A percentile compares a stretch with the other conserved stretches of the same genome.
phyloP scores from a whole-genome alignment of 2,888 invertebrate genomes.

The Leptinotarsa tumamoca region DNA sequence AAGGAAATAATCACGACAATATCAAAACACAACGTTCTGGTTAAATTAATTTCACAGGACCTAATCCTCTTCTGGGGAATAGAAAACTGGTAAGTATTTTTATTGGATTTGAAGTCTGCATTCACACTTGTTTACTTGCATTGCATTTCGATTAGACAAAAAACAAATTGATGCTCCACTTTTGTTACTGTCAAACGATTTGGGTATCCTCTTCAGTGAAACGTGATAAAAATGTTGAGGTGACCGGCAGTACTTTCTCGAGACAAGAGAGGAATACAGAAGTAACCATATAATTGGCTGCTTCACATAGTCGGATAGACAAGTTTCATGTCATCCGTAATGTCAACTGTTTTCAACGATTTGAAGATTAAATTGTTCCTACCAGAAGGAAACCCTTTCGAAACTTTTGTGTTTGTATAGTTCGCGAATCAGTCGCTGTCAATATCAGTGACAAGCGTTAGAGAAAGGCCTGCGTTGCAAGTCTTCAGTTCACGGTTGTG shows the following conservation, averaged over 20 bases:
- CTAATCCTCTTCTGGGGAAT: too few species aligned
- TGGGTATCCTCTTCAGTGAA: constrained; percentile 21
- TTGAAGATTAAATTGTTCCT: background rate
- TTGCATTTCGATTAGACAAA: constrained; percentile 7
- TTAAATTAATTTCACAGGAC: too few species aligned
- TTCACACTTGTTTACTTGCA: constrained; percentile 3
- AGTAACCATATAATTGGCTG: constrained; percentile 15
- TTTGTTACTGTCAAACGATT: constrained; percentile 12
- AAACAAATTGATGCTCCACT: constrained; percentile 22
- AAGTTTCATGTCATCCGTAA: background rate
- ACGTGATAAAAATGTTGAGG: constrained; percentile 21
- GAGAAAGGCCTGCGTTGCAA: constrained; percentile 9
- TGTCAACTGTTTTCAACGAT: background rate
- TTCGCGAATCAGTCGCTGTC: background rate
- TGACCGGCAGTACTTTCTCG: constrained; percentile 32
- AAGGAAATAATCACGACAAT: too few species aligned
- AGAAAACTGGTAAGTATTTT: background rate
- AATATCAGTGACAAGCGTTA: background rate
- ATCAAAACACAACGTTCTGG: too few species aligned
- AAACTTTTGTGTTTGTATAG: background rate
- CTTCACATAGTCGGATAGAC: background rate
- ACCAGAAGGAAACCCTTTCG: background rate
- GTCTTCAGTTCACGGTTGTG: constrained; percentile 2
- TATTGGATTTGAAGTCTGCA: background rate
- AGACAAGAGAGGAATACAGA: constrained; percentile 37